These are phyloP conservation scores for Nephrocerus scutellatus DNA, from an alignment of 2,888 invertebrate genomes.

Conservation along the genomic window DNA sequence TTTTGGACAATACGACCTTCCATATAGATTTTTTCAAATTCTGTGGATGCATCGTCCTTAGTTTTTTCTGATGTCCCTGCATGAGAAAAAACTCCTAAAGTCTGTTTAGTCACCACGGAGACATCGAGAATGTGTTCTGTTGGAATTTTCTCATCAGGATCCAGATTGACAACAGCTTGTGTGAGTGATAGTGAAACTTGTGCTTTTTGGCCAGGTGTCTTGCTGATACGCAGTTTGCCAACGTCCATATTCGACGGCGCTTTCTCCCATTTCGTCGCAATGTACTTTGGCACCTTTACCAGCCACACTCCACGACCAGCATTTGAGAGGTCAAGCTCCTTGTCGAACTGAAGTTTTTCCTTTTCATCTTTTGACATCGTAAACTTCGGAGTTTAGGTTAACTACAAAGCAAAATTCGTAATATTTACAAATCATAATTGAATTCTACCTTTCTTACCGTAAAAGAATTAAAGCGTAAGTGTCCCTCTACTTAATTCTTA, in stretches of 20 bases:
- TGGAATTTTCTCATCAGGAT: constrained; percentile 77
- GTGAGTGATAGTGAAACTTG: constrained; percentile 82
- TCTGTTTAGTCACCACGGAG: constrained; percentile 84
- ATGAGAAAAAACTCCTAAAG: constrained; percentile 88
- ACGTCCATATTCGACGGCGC: constrained; percentile 85
- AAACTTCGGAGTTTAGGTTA: too few relatives aligned
- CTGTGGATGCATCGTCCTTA: constrained; percentile 61
- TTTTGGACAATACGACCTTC: constrained; percentile 96
- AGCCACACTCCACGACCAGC: constrained; percentile 91
- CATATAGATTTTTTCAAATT: constrained; percentile 77
- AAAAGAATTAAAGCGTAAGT: too few relatives aligned
- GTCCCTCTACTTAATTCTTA: too few relatives aligned
- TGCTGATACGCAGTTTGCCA: constrained; percentile 82
- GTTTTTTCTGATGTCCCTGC: constrained; percentile 49
- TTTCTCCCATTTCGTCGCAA: constrained; percentile 92
- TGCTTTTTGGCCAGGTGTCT: constrained; percentile 71
- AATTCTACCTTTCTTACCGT: too few relatives aligned
- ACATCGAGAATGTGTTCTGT: constrained; percentile 88
- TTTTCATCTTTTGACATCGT: constrained; percentile 45
- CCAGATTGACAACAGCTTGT: constrained; percentile 70
- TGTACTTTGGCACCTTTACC: constrained; percentile 94
- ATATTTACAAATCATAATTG: too few relatives aligned
- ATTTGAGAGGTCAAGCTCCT: constrained; percentile 80
- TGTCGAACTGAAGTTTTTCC: constrained; percentile 56
- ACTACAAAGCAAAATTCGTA: too few relatives aligned